phyloP scores from a whole-genome alignment of 2,113 vertebrate species.

The Dunckerocampus dactyliophorus region DNA sequence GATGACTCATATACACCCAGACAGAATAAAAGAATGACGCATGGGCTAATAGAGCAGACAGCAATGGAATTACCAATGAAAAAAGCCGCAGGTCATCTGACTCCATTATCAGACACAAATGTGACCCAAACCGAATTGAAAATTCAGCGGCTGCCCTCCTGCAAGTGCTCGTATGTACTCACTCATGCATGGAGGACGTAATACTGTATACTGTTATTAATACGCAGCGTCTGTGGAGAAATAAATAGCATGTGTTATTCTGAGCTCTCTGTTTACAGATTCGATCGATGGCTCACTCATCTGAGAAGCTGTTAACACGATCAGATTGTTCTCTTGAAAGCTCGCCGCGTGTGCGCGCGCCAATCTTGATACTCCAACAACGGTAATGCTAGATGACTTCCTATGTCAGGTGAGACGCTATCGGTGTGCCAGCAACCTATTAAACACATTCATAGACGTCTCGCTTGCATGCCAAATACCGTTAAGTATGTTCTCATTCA shows the following conservation, averaged over 20 bases:
- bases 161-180: too few species aligned
- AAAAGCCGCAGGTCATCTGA: neutral
- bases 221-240: neutral
- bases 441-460: slow-evolving; percentile 36
- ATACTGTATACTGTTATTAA: neutral
- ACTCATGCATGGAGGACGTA: neutral
- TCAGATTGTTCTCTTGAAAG: neutral
- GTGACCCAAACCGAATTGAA: neutral
- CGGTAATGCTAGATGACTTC: slow-evolving; percentile 11
- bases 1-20: too few species aligned
- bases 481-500: too few species aligned
- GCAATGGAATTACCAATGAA: neutral
- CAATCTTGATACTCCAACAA: too few species aligned
- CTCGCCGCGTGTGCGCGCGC: neutral
- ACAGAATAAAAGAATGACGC: too few species aligned
- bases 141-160: neutral
- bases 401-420: slow-evolving; percentile 43
- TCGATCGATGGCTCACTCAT: neutral
- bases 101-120: neutral
- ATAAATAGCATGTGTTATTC: neutral
- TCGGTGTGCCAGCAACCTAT: slow-evolving; percentile 14
- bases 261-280: neutral
- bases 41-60: neutral
- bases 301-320: neutral
- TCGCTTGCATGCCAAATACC: slow-evolving; percentile 17